phyloP scores from a whole-genome alignment of 1,140 invertebrate genomes.

The Trichoplusia ni region DNA sequence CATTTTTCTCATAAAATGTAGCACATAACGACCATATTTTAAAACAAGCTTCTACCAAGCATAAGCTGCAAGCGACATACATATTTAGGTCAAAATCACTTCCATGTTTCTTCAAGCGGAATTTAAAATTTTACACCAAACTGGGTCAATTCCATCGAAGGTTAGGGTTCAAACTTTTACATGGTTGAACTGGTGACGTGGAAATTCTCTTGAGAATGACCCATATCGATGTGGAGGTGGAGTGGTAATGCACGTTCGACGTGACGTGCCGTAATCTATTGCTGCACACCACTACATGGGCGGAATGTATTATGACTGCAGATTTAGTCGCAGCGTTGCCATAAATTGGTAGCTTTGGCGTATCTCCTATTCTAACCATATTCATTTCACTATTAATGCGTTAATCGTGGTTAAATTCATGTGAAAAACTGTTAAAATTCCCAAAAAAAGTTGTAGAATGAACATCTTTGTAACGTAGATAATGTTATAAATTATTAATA shows the following conservation, averaged over 20 bases:
- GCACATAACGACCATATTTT: too few relatives aligned
- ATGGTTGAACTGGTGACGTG: not conserved
- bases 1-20: too few relatives aligned
- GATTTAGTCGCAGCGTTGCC: slow-evolving; percentile 12
- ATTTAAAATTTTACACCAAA: not conserved
- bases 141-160: not conserved
- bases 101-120: not conserved
- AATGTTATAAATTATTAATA: too few relatives aligned
- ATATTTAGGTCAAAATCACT: not conserved
- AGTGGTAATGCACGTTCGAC: not conserved
- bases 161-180: not conserved
- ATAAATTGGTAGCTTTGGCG: slow-evolving; percentile 11
- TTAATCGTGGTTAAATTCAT: too few relatives aligned
- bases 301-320: slow-evolving; percentile 3
- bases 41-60: too few relatives aligned
- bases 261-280: not conserved
- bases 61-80: not conserved
- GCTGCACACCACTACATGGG: not conserved
- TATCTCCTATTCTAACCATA: too few relatives aligned
- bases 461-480: too few relatives aligned
- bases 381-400: too few relatives aligned
- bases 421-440: too few relatives aligned
- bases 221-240: not conserved
- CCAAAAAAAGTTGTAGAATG: too few relatives aligned
- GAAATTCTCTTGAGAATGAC: not conserved